Evolutionary conservation across 1,140 invertebrate species (phyloP), one percentile per base, ranked within the genome.

Genomic region (Drosophila takahashii): DNA sequence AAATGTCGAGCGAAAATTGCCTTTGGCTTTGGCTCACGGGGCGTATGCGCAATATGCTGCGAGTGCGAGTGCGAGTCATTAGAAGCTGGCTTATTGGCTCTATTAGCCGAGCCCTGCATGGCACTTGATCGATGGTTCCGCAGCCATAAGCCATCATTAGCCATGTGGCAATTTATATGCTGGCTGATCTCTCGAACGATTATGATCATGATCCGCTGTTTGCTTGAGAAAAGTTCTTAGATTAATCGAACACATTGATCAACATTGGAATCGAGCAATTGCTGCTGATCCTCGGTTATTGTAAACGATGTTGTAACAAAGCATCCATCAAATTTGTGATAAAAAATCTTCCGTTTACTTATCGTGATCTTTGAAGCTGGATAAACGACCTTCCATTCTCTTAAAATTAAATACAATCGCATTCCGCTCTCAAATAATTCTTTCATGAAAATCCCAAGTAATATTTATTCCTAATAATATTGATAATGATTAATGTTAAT

Each of bases 81-180:
- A 65, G 59, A 69, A 54, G 62, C 32, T 27, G 15, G 36, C 62
- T 45, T 22, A 45, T 36, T 66, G 41, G 66, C 66, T 70, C 18
- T 29, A 67, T 52, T 67, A 67, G 44, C 18, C 41, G 26, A 47
- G 50, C 66, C 64, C 64, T 56, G 64, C 50, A 45, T 32, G 32
- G 10, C 27, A 37, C 42, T 71, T 71, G 67, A 71, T 71, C 65
- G 67, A 71, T 71, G 65, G 41, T 15, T 48, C 8, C 44, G 13
- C 18, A 4, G 65, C 67, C 65, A 34, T 15, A 57, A 34, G 67
- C 66, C 67, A 71, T 70, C 51, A 71, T 71, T 71, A 71, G 50
- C 65, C 66, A 27, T 52, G 60, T 67, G 64, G 44, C 60, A 67
- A 65, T 67, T 51, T 64, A 64, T 65, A 66, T 66, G 18, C 13